Evolutionary conservation across 2,797 vertebrate genomes (phyloP).

Genomic region (Taeniopygia guttata): DNA sequence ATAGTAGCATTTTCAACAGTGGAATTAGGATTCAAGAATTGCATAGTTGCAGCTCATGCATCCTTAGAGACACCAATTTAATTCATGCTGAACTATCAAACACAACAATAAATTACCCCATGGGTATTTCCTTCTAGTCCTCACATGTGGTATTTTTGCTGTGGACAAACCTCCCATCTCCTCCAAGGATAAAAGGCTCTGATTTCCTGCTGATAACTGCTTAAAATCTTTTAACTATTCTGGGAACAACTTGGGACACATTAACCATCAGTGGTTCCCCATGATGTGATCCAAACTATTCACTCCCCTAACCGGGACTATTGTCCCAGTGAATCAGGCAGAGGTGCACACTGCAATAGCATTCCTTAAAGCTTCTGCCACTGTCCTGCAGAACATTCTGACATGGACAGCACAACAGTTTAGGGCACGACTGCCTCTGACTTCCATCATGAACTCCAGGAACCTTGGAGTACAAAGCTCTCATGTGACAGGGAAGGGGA

Average conservation of each 20-base stretch:
- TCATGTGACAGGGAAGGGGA: neutral
- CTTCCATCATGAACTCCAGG: neutral
- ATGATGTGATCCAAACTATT: neutral
- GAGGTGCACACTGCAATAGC: neutral
- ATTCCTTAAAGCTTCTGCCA: neutral
- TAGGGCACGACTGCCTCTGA: neutral
- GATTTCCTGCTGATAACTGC: neutral
- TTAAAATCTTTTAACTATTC: neutral
- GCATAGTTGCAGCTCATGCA: neutral
- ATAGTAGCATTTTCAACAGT: neutral
- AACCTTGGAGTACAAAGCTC: neutral
- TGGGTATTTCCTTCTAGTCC: neutral
- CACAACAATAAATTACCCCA: neutral
- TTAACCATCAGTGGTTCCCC: neutral
- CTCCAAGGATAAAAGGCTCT: neutral
- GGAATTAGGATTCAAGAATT: neutral
- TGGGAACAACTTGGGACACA: neutral
- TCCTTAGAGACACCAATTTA: neutral
- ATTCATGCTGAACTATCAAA: neutral
- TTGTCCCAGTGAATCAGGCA: neutral
- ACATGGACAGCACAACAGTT: neutral
- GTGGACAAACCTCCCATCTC: neutral
- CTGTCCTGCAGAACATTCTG: neutral
- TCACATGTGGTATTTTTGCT: neutral
- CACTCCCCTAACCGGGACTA: neutral